Evolutionary conservation across 2,888 invertebrate genomes (phyloP).

Genomic region (Caenorhabditis sp.): DNA sequence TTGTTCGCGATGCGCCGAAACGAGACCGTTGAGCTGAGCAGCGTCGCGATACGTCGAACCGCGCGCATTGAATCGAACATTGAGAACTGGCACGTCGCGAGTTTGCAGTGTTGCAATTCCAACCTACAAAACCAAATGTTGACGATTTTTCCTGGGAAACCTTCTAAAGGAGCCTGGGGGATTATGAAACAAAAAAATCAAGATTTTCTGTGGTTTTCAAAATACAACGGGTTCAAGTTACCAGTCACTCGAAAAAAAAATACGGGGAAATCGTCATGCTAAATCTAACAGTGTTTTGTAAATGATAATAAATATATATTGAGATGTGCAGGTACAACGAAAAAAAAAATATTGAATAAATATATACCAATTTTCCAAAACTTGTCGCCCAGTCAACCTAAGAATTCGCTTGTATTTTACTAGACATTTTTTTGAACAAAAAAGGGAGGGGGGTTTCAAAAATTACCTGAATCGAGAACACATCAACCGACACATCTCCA

Average conservation of each 20-base stretch:
- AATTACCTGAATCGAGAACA: conserved; percentile 87
- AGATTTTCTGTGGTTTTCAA: not conserved
- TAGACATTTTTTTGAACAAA: no score
- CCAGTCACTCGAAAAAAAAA: no score
- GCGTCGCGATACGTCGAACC: conserved; percentile 79
- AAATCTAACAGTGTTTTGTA: not conserved
- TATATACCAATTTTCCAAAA: conserved; percentile 28
- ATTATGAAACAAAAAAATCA: not conserved
- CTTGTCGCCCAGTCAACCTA: conserved; percentile 34
- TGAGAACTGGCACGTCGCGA: conserved; percentile 56
- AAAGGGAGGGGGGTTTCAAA: no score
- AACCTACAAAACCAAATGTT: conserved; percentile 75
- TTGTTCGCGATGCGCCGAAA: conserved; percentile 83
- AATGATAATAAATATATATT: not conserved
- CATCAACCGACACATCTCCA: conserved; percentile 80
- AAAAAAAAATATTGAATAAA: not conserved
- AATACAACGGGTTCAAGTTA: no score
- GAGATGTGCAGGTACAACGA: not conserved
- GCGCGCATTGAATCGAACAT: conserved; percentile 66
- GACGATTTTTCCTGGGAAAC: not conserved
- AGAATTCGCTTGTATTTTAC: not conserved
- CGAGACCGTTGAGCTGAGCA: conserved; percentile 89
- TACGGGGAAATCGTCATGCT: no score
- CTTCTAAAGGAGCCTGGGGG: not conserved
- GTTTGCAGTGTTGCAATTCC: conserved; percentile 60